Conservation (phyloP, 1,140 invertebrate genomes). For the Nixonia krombeini region DNA sequence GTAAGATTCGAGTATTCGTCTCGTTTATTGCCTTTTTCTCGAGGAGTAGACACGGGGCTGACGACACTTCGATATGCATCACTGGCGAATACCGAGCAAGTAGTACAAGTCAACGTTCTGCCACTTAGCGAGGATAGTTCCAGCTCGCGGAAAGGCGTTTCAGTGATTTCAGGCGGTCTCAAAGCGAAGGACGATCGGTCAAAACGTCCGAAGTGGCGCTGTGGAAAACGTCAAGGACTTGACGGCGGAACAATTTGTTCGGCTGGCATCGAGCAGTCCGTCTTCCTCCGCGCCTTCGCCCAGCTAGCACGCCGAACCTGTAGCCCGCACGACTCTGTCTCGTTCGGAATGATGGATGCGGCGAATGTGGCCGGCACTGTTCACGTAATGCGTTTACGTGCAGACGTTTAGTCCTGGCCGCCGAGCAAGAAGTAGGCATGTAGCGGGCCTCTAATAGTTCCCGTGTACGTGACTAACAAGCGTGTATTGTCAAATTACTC, state of each 20-base stretch:
- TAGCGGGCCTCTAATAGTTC: not conserved
- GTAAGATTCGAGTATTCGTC: no score
- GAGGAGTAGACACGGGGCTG: no score
- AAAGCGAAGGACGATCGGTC: not conserved
- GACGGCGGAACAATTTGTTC: constrained; percentile 38
- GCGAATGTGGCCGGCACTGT: constrained; percentile 36
- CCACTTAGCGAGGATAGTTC: no score
- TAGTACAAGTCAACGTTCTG: no score
- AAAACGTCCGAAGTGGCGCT: not conserved
- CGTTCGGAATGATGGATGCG: constrained; percentile 42
- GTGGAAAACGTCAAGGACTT: constrained; percentile 21
- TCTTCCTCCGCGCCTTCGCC: constrained; percentile 26
- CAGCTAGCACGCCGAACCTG: constrained; percentile 36
- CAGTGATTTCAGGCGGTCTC: not conserved
- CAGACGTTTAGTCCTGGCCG: constrained; percentile 28
- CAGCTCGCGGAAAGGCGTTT: no score
- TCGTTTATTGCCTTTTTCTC: no score
- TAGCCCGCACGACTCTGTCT: constrained; percentile 34
- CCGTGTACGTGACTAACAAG: no score
- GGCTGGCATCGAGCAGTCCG: constrained; percentile 32
- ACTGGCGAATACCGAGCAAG: no score
- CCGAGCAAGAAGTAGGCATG: constrained; percentile 3
- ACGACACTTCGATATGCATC: no score
- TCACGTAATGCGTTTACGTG: constrained; percentile 42
- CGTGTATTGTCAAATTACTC: constrained; percentile 1